A percentile compares a stretch with the other conserved stretches of the same genome.
Conservation (phyloP, 2,888 invertebrate species). For the Sinohyriopsis cumingii region DNA sequence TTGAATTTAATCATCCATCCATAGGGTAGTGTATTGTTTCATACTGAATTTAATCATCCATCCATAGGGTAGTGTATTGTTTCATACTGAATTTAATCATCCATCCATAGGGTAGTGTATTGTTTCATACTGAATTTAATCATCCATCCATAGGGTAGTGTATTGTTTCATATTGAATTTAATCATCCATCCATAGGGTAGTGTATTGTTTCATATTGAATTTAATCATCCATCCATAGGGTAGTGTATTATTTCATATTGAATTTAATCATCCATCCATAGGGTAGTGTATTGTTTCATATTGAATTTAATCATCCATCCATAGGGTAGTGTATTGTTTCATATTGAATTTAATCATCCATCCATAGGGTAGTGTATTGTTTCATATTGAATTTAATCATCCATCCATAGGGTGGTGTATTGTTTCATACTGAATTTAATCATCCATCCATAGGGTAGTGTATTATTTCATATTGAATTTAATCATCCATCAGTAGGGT, state of each 20-base stretch:
- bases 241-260: slow-evolving; percentile 71
- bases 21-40: slow-evolving; percentile 76
- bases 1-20: slow-evolving; percentile 79
- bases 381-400: slow-evolving; percentile 73
- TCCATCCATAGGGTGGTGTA: slow-evolving; percentile 81
- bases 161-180: too few relatives aligned
- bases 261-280: slow-evolving; percentile 81
- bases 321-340: slow-evolving; percentile 76
- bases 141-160: slow-evolving; percentile 85
- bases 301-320: slow-evolving; percentile 79
- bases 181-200: slow-evolving; percentile 85
- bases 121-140: background rate
- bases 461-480: too few relatives aligned
- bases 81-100: slow-evolving; percentile 73
- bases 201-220: slow-evolving; percentile 10
- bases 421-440: too few relatives aligned
- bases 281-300: slow-evolving; percentile 73
- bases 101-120: slow-evolving; percentile 81
- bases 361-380: slow-evolving; percentile 78
- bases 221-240: slow-evolving; percentile 82
- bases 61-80: slow-evolving; percentile 78
- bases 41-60: slow-evolving; percentile 76
- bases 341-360: slow-evolving; percentile 76
- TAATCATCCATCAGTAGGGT: slow-evolving; percentile 85
- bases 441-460: slow-evolving; percentile 85